A percentile compares a stretch with the other conserved stretches of the same genome.
These are phyloP conservation scores for Donacobius atricapilla DNA, from an alignment of 2,113 vertebrate genomes.

Conservation along the genomic window DNA sequence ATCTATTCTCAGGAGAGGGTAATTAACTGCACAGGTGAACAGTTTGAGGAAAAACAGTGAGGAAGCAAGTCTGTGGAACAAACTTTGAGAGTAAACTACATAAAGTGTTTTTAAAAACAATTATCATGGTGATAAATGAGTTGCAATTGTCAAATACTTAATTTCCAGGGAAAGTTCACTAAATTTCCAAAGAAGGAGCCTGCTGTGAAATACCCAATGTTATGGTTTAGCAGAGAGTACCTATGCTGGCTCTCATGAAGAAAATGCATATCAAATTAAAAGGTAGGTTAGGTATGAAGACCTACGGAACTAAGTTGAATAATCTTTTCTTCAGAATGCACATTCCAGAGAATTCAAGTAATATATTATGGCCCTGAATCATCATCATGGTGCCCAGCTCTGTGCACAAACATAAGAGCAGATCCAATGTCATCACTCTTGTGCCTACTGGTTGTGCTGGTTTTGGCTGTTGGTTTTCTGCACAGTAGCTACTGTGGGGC, in stretches of 20 bases:
- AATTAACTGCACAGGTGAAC: neutral
- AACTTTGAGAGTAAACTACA: neutral
- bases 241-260: neutral
- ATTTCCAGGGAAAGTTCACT: neutral
- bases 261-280: neutral
- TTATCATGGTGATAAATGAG: neutral
- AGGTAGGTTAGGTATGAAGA: neutral
- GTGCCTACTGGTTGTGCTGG: neutral
- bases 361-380: neutral
- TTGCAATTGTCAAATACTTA: neutral
- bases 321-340: neutral
- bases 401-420: neutral
- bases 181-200: neutral
- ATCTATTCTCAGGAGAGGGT: neutral
- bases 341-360: neutral
- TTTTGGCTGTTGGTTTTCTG: neutral
- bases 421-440: neutral
- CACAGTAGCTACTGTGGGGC: neutral
- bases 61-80: neutral
- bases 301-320: neutral
- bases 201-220: neutral
- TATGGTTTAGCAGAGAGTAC: neutral
- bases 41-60: neutral
- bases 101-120: neutral
- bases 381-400: neutral